Evolutionary conservation across 2,888 invertebrate species (phyloP).

Genomic region (Cremastinae sp.): DNA sequence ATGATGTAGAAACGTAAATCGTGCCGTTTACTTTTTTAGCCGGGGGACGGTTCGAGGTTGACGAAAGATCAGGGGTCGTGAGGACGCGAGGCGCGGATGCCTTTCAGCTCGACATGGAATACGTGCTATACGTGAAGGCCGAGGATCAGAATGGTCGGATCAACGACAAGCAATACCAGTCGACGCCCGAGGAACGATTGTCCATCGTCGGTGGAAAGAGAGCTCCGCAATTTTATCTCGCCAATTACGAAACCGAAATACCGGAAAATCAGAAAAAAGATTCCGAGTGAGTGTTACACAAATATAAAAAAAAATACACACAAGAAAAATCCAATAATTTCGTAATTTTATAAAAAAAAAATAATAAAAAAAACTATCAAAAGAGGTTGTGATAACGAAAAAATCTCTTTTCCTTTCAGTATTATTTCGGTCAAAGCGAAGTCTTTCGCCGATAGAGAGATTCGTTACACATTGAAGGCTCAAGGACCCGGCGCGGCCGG

Average conservation of each 20-base stretch:
- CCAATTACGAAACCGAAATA: constrained; percentile 96
- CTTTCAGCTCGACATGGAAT: constrained; percentile 97
- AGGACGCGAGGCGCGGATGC: constrained; percentile 94
- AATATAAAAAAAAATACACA: not conserved
- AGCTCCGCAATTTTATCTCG: constrained; percentile 98
- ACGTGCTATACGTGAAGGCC: constrained; percentile 97
- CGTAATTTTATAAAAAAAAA: not conserved
- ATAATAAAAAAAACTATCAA: constrained; percentile 11
- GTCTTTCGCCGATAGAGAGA: constrained; percentile 97
- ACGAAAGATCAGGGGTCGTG: constrained; percentile 95
- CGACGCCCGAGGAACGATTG: constrained; percentile 94
- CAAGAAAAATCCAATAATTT: constrained; percentile 14
- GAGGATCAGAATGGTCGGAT: constrained; percentile 97
- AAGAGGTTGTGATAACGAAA: not conserved
- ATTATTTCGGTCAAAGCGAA: constrained; percentile 98
- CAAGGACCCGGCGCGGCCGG: constrained; percentile 95
- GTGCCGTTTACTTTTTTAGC: constrained; percentile 76
- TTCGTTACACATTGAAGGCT: constrained; percentile 96
- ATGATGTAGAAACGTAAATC: not conserved
- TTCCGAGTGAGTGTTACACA: constrained; percentile 90
- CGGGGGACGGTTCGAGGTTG: constrained; percentile 89
- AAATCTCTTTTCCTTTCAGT: constrained; percentile 81
- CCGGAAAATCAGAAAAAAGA: constrained; percentile 98
- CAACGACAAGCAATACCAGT: constrained; percentile 94
- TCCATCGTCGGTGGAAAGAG: constrained; percentile 98